A percentile compares a stretch with the other conserved stretches of the same genome.
These are phyloP conservation scores for Leptinotarsa peninsularis DNA, from an alignment of 2,888 invertebrate genomes.

Conservation along the genomic window DNA sequence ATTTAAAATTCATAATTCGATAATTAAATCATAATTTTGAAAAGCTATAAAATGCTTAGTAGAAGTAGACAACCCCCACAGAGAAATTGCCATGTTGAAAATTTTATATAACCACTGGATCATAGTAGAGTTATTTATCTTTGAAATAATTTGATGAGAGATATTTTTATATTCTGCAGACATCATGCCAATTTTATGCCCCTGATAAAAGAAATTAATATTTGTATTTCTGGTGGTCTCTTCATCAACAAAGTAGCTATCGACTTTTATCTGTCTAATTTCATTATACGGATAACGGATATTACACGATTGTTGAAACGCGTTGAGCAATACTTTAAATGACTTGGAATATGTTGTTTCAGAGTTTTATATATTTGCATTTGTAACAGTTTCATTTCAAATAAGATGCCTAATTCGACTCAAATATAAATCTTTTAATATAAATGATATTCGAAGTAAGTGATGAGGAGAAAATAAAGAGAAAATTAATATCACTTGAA, in stretches of 20 bases:
- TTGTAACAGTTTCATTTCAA: too few relatives aligned
- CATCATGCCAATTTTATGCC: constrained; percentile 6
- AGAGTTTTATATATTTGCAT: too few relatives aligned
- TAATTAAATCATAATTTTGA: constrained; percentile 50
- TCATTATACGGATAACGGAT: too few relatives aligned
- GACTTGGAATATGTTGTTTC: too few relatives aligned
- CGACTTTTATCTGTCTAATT: background rate
- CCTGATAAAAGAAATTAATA: background rate
- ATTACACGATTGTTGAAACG: too few relatives aligned
- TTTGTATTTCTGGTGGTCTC: background rate
- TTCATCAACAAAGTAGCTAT: background rate
- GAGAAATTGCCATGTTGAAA: constrained; percentile 38
- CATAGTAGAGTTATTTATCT: constrained; percentile 29
- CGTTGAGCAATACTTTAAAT: too few relatives aligned
- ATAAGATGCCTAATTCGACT: too few relatives aligned
- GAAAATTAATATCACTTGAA: too few relatives aligned
- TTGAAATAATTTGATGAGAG: constrained; percentile 26
- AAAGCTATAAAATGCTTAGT: constrained; percentile 52
- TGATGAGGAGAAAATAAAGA: too few relatives aligned
- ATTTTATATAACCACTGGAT: constrained; percentile 32
- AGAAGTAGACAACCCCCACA: constrained; percentile 44
- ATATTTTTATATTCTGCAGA: background rate
- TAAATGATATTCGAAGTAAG: too few relatives aligned
- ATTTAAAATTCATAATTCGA: constrained; percentile 52
- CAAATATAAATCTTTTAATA: too few relatives aligned